Evolutionary conservation across 1,140 invertebrate species (phyloP).

Genomic region (Ceratina japonica): DNA sequence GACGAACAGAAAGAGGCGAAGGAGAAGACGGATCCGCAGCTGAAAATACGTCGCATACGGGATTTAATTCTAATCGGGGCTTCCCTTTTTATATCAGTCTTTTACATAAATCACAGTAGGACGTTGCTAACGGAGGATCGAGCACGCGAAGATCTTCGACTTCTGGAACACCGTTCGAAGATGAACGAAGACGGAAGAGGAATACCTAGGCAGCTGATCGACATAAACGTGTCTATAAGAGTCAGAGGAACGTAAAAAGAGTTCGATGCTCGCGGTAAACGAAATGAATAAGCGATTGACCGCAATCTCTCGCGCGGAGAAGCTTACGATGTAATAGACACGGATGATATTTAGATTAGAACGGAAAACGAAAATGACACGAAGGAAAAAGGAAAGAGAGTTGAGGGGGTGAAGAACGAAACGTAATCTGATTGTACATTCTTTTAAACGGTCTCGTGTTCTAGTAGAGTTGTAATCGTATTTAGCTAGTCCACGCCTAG

Average conservation of each 20-base stretch:
- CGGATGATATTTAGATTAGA: neutral
- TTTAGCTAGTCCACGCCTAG: conserved; percentile 74
- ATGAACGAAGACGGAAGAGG: neutral
- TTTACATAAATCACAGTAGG: conserved; percentile 57
- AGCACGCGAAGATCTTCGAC: neutral
- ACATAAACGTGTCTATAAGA: neutral
- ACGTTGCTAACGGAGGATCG: conserved; percentile 9
- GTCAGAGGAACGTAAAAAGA: conserved; percentile 2
- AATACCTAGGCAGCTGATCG: conserved; percentile 1
- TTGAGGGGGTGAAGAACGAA: conserved; percentile 28
- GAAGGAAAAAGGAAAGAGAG: conserved; percentile 25
- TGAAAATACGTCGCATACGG: conserved; percentile 8
- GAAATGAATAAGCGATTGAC: neutral
- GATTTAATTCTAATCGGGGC: conserved; percentile 60
- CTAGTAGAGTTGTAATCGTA: conserved; percentile 70
- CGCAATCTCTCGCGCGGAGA: conserved; percentile 48
- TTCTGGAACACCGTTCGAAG: neutral
- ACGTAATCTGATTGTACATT: conserved; percentile 64
- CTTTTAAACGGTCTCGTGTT: conserved; percentile 67
- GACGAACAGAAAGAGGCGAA: neutral
- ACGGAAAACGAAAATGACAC: conserved; percentile 9
- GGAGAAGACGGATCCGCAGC: conserved; percentile 22
- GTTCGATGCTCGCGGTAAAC: neutral
- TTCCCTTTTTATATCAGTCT: conserved; percentile 66
- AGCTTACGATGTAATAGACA: conserved; percentile 23